A percentile compares a stretch with the other conserved stretches of the same genome.
Conservation (phyloP, 2,113 vertebrate genomes). For the Heloderma charlesbogerti region DNA sequence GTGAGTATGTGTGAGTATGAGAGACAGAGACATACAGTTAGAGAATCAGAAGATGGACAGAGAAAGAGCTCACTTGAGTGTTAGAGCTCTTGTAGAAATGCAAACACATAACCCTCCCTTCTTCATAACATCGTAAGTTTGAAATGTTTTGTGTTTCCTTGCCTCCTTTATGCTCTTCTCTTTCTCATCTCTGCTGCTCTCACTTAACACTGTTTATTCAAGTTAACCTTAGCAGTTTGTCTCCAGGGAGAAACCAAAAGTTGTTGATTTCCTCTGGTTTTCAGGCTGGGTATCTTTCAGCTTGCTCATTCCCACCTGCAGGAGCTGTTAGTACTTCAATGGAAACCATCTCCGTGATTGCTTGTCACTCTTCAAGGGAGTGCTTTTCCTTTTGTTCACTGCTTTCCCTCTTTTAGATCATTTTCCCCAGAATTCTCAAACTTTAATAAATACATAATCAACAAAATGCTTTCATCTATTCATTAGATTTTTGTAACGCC, state of each 20-base stretch:
- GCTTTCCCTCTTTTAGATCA: slow-evolving; percentile 64
- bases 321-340: slow-evolving; percentile 71
- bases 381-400: slow-evolving; percentile 68
- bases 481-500: slow-evolving; percentile 65
- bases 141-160: background rate
- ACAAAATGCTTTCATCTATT: slow-evolving; percentile 76
- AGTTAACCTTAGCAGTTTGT: slow-evolving; percentile 50
- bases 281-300: slow-evolving; percentile 59
- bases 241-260: slow-evolving; percentile 59
- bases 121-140: background rate
- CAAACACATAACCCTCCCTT: background rate
- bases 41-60: background rate
- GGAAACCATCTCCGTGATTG: slow-evolving; percentile 65
- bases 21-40: background rate
- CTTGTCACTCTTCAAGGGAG: slow-evolving; percentile 68
- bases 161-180: background rate
- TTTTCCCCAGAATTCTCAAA: slow-evolving; percentile 66
- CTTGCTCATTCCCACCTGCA: slow-evolving; percentile 62
- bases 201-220: slow-evolving; percentile 59
- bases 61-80: background rate
- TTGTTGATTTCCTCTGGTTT: slow-evolving; percentile 64
- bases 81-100: background rate
- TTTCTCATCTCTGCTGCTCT: background rate
- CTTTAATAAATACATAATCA: slow-evolving; percentile 71
- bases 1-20: background rate